phyloP scores from a whole-genome alignment of 2,888 invertebrate species.

The Ennomos fuscantarius region DNA sequence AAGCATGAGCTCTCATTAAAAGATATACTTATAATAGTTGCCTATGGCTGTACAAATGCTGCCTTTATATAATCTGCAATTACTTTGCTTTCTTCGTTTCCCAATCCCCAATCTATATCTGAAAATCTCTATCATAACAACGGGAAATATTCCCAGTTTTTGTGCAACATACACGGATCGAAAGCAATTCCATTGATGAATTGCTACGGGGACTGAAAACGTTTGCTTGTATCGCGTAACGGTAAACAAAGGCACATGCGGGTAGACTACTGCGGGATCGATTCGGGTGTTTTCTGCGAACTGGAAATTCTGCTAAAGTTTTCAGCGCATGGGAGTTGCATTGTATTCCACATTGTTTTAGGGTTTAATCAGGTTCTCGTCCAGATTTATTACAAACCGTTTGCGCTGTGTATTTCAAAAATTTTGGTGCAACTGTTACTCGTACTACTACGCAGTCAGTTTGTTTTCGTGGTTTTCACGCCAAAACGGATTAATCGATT shows the following conservation, averaged over 20 bases:
- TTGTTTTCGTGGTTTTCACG: too few relatives aligned
- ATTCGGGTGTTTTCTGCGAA: neutral
- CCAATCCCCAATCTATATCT: constrained; percentile 12
- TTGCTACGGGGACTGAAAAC: constrained; percentile 8
- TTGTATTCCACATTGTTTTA: too few relatives aligned
- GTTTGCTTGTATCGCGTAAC: constrained; percentile 15
- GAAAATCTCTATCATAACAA: constrained; percentile 24
- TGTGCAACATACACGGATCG: constrained; percentile 16
- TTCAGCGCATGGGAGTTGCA: too few relatives aligned
- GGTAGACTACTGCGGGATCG: constrained; percentile 16
- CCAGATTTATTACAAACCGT: neutral
- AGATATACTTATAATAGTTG: too few relatives aligned
- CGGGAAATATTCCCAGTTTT: constrained; percentile 13
- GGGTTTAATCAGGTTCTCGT: too few relatives aligned
- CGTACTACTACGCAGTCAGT: too few relatives aligned
- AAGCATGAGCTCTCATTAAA: too few relatives aligned
- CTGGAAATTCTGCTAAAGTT: neutral
- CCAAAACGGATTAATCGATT: too few relatives aligned
- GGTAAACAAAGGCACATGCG: constrained; percentile 36
- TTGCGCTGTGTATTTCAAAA: too few relatives aligned
- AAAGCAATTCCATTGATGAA: constrained; percentile 28
- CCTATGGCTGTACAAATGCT: too few relatives aligned
- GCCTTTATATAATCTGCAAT: neutral
- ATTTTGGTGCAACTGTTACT: too few relatives aligned
- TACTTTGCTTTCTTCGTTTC: constrained; percentile 3